phyloP scores from a whole-genome alignment of 2,113 vertebrate species.

The Mobula hypostoma region DNA sequence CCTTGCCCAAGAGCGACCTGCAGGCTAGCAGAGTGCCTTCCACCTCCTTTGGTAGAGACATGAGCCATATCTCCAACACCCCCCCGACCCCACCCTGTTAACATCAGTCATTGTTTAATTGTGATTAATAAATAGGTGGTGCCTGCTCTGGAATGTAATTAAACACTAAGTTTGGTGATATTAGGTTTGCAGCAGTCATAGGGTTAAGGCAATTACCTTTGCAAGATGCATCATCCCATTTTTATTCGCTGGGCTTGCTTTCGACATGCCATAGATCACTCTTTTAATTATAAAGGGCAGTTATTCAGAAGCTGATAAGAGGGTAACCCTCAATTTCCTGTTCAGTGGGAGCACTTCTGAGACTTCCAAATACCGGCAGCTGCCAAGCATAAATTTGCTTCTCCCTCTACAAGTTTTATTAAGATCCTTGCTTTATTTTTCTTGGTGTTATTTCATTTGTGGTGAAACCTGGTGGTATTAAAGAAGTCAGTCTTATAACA shows the following conservation, averaged over 20 bases:
- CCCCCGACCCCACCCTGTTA: too few relatives aligned
- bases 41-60: too few relatives aligned
- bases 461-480: not conserved
- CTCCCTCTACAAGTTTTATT: not conserved
- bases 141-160: not conserved
- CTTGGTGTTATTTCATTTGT: not conserved
- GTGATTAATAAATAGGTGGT: not conserved
- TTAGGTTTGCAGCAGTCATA: not conserved
- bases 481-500: not conserved
- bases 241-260: not conserved
- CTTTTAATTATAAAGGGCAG: constrained; percentile 23
- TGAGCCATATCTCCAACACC: too few relatives aligned
- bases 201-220: not conserved
- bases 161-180: not conserved
- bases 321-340: constrained; percentile 9
- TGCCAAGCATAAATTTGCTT: constrained; percentile 30
- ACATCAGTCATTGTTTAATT: not conserved
- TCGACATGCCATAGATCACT: not conserved
- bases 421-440: not conserved
- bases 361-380: not conserved
- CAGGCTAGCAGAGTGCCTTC: too few relatives aligned
- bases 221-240: too few relatives aligned
- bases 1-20: too few relatives aligned
- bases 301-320: not conserved
- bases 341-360: constrained; percentile 10